Conservation (phyloP, 2,797 vertebrate species). For the Acanthopagrus latus region DNA sequence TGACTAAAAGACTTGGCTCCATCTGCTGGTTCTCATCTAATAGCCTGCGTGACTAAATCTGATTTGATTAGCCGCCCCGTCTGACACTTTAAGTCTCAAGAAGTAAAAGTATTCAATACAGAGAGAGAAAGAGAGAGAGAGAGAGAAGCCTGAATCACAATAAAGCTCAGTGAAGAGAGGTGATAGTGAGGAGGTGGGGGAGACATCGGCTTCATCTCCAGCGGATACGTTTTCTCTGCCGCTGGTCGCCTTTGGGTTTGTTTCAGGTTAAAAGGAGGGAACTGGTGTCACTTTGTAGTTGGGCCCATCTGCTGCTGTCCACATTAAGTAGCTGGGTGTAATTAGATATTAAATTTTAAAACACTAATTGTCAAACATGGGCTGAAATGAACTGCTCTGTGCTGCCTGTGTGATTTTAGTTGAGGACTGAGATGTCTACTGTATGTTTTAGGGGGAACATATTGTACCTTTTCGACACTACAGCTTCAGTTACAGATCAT, state of each 20-base stretch:
- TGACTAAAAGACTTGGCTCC: conserved; percentile 79
- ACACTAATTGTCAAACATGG: conserved; percentile 1
- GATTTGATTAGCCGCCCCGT: conserved; percentile 72
- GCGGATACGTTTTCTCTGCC: background rate
- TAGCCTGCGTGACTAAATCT: conserved; percentile 78
- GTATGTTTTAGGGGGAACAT: too few relatives aligned
- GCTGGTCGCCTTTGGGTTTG: background rate
- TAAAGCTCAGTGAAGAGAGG: conserved; percentile 21
- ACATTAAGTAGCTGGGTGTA: background rate
- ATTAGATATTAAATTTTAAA: conserved; percentile 16
- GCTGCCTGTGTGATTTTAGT: background rate
- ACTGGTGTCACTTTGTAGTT: background rate
- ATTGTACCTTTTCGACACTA: too few relatives aligned
- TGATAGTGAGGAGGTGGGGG: background rate
- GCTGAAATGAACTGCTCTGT: background rate
- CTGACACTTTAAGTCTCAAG: conserved; percentile 73
- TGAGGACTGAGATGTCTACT: background rate
- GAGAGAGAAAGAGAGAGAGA: background rate
- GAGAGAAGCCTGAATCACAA: conserved; percentile 21
- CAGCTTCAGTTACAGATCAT: too few relatives aligned
- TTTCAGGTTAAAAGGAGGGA: conserved; percentile 19
- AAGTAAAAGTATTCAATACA: conserved; percentile 45
- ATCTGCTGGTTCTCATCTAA: conserved; percentile 75
- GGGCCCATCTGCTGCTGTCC: background rate
- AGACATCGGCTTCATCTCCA: background rate